Conservation (phyloP, 2,888 invertebrate genomes). For the Mesoligia furuncula region DNA sequence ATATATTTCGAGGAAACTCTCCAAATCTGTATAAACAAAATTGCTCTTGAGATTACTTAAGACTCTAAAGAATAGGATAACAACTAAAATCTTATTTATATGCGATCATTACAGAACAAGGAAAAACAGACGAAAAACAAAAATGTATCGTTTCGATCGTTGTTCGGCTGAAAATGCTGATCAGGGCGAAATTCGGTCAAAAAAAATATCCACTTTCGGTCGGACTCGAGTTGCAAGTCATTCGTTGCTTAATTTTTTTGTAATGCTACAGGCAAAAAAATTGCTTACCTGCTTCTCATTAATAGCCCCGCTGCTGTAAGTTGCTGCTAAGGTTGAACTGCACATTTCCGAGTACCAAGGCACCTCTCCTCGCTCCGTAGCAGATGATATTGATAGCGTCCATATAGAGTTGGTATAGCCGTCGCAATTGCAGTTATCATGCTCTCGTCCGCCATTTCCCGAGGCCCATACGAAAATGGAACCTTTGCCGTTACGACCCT, state of each 20-base stretch:
- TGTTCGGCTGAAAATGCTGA: too few species aligned
- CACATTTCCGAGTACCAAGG: slow-evolving; percentile 99
- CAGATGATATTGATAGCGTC: slow-evolving; percentile 99
- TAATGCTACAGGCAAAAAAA: background rate
- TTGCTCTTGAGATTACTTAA: slow-evolving; percentile 19
- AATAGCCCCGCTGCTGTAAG: slow-evolving; percentile 98
- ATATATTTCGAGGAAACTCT: slow-evolving; percentile 10
- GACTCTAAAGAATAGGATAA: background rate
- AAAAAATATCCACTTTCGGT: too few species aligned
- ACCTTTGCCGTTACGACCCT: slow-evolving; percentile 98
- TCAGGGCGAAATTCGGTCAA: too few species aligned
- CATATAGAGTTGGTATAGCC: slow-evolving; percentile 99
- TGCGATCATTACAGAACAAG: slow-evolving; percentile 20
- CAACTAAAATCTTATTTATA: slow-evolving; percentile 32
- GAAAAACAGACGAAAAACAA: slow-evolving; percentile 8
- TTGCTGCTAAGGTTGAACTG: slow-evolving; percentile 99
- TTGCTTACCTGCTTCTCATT: slow-evolving; percentile 94
- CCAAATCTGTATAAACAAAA: slow-evolving; percentile 20
- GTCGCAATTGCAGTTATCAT: slow-evolving; percentile 99
- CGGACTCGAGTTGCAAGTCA: background rate
- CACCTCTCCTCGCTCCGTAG: slow-evolving; percentile 96
- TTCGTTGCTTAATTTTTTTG: background rate
- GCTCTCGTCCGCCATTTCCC: slow-evolving; percentile 98
- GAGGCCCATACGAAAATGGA: slow-evolving; percentile 99
- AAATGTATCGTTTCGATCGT: too few species aligned